These are phyloP conservation scores for Grammomys dolichurus DNA, from an alignment of 2,113 vertebrate species.

Conservation along the genomic window DNA sequence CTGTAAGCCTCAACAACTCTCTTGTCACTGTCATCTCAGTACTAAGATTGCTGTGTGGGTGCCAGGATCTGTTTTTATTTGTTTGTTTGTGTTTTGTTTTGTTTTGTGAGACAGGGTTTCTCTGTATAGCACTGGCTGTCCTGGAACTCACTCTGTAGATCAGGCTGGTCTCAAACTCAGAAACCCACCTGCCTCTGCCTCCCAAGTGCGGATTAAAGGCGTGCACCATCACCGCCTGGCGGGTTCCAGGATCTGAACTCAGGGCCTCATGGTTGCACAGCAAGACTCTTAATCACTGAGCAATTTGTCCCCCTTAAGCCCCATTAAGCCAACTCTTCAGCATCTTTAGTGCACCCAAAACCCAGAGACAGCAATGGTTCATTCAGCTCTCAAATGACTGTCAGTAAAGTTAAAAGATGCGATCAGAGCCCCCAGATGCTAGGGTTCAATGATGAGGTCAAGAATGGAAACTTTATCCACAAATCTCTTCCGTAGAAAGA, in stretches of 20 bases:
- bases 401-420: not conserved
- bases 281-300: not conserved
- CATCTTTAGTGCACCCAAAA: not conserved
- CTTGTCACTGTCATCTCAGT: not conserved
- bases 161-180: no score
- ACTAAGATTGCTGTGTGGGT: not conserved
- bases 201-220: no score
- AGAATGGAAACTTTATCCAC: not conserved
- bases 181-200: no score
- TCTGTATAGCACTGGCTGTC: no score
- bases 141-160: no score
- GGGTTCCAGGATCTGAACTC: not conserved
- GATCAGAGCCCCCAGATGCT: not conserved
- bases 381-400: not conserved
- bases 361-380: not conserved
- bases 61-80: no score
- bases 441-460: not conserved
- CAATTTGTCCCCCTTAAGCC: not conserved
- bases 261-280: not conserved
- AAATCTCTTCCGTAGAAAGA: not conserved
- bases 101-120: no score
- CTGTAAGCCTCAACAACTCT: not conserved
- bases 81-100: no score
- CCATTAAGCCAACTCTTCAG: not conserved
- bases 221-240: no score